Conservation (phyloP, 2,113 vertebrate genomes). For the Rutilus rutilus region DNA sequence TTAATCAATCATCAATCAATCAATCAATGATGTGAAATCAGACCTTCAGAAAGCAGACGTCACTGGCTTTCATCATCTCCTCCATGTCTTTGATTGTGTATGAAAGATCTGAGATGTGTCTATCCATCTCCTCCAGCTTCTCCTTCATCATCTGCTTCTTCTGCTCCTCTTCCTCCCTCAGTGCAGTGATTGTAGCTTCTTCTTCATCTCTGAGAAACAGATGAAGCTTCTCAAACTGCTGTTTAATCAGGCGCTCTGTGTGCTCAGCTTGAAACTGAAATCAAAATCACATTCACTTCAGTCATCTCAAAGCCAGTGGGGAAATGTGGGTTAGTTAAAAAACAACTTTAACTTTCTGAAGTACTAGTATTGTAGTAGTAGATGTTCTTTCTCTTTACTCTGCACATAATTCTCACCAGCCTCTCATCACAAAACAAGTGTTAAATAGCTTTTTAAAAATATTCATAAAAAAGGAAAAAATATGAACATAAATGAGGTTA, state of each 20-base stretch:
- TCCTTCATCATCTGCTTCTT: background rate
- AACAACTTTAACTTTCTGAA: background rate
- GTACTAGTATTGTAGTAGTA: background rate
- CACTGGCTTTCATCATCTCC: background rate
- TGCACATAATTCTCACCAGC: background rate
- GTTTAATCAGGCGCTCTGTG: background rate
- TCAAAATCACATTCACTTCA: background rate
- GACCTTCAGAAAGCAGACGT: too few relatives aligned
- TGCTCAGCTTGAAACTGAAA: background rate
- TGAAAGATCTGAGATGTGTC: background rate
- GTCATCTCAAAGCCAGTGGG: background rate
- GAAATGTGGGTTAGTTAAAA: background rate
- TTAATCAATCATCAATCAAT: background rate
- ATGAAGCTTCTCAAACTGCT: too few relatives aligned
- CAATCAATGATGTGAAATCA: too few relatives aligned
- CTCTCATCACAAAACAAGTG: background rate
- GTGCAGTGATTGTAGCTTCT: background rate
- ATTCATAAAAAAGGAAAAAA: background rate
- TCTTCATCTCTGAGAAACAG: background rate
- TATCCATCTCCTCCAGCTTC: background rate
- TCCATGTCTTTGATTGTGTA: conserved; percentile 12
- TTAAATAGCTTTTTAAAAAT: background rate
- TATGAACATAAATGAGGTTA: background rate
- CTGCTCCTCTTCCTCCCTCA: background rate
- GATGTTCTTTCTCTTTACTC: background rate